Evolutionary conservation across 2,113 vertebrate species (phyloP), one percentile per base, ranked within the genome.

Genomic region (Azemiops feae): DNA sequence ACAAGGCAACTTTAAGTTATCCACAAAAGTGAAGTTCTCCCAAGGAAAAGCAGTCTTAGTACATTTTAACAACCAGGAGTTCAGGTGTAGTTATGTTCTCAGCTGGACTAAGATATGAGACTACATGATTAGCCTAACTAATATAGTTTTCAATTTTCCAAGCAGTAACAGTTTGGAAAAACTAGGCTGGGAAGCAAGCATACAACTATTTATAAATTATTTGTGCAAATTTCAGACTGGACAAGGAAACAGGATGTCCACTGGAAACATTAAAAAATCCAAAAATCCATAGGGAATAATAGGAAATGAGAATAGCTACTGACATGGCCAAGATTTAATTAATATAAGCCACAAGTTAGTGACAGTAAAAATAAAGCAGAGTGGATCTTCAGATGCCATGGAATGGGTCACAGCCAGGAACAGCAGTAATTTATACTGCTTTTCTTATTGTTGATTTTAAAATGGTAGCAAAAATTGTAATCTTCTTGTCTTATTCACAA

Each of bases 101-200:
- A 74, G 0, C 0, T 47, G 50, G 86, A 85, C 7, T 93, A 53
- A 91, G 9, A 58, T 94, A 47, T 47, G 54, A 69, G 81, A 55
- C 85, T 53, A 18, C 4, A 0, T 87, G 47, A 93, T 74, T 39
- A 94, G 92, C 89, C 85, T 93, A 27, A 47, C 90, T 93, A 91
- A 85, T 90, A 95, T 85, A 93, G 89, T 92, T 92, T 39, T 88
- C 93, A 94, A 96, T 88, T 93, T 94, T 87, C 93, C 6, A 94
- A 94, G 54, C 34, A 95, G 93, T 93, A 93, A 95, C 95, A 96
- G 94, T 94, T 96, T 91, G 96, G 95, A 96, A 95, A 93, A 97
- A 97, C 95, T 95, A 96, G 95, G 95, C 94, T 93, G 95, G 95
- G 93, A 95, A 94, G 96, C 94, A 93, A 0, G 20, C 93, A 95